Percentiles rank a stretch among this genome's conserved stretches.
Conservation (phyloP, 2,888 invertebrate species). For the Cantharis lateralis region DNA sequence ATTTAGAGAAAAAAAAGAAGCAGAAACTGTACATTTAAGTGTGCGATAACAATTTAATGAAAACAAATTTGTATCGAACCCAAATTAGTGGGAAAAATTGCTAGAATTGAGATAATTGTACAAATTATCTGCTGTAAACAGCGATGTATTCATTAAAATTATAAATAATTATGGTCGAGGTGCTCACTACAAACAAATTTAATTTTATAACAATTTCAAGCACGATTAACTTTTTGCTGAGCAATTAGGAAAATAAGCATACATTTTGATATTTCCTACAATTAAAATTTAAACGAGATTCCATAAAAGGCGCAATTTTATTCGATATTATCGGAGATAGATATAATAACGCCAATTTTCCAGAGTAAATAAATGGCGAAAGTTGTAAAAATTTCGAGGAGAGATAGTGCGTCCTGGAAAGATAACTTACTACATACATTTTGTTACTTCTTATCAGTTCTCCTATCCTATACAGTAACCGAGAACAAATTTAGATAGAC, state of each 20-base stretch:
- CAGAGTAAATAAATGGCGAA: background rate
- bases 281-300: background rate
- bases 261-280: background rate
- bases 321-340: background rate
- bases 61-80: background rate
- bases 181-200: background rate
- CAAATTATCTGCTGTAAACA: background rate
- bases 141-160: background rate
- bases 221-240: background rate
- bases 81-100: background rate
- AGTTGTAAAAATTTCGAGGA: background rate
- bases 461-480: background rate
- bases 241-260: background rate
- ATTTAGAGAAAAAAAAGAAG: background rate
- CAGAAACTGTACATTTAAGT: too few relatives aligned
- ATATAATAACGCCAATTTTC: background rate
- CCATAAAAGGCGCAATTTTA: background rate
- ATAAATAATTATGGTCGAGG: background rate
- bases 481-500: constrained; percentile 10
- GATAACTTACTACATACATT: background rate
- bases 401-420: background rate
- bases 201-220: background rate
- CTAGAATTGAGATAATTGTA: background rate
- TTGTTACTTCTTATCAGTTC: background rate
- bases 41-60: background rate